Percentiles rank a stretch among this genome's conserved stretches.
Conservation (phyloP, 2,888 invertebrate species). For the Drosophila greeni region DNA sequence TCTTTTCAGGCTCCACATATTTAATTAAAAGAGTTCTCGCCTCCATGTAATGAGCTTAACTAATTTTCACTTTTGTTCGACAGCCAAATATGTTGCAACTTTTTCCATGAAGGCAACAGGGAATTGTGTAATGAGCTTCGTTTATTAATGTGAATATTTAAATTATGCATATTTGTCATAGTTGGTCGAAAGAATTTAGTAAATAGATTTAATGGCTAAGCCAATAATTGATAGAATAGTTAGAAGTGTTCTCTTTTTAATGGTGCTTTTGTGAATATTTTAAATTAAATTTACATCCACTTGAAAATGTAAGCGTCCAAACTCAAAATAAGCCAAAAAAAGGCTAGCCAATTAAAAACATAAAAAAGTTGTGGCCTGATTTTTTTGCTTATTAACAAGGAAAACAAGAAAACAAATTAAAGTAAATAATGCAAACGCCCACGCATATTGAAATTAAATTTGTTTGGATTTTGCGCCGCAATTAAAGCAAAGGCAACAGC, state of each 20-base stretch:
- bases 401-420: constrained; percentile 3
- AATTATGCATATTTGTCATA: constrained; percentile 39
- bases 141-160: constrained; percentile 46
- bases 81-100: constrained; percentile 39
- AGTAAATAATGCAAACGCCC: constrained; percentile 4
- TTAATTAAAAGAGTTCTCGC: constrained; percentile 54
- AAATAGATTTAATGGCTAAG: not conserved
- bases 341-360: not conserved
- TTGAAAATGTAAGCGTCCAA: not conserved
- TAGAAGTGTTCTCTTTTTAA: not conserved
- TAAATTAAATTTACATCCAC: constrained; percentile 8
- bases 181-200: not conserved
- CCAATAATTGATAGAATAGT: not conserved
- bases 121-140: constrained; percentile 37
- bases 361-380: not conserved
- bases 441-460: constrained; percentile 17
- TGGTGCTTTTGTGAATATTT: not conserved
- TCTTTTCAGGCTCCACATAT: constrained; percentile 19
- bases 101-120: constrained; percentile 1
- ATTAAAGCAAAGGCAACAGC: constrained; percentile 35
- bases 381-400: constrained; percentile 9
- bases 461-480: constrained; percentile 18
- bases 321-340: not conserved
- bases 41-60: constrained; percentile 54
- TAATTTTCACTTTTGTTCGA: constrained; percentile 47